phyloP scores from a whole-genome alignment of 2,888 invertebrate species.

The Halictus quadricinctus region DNA sequence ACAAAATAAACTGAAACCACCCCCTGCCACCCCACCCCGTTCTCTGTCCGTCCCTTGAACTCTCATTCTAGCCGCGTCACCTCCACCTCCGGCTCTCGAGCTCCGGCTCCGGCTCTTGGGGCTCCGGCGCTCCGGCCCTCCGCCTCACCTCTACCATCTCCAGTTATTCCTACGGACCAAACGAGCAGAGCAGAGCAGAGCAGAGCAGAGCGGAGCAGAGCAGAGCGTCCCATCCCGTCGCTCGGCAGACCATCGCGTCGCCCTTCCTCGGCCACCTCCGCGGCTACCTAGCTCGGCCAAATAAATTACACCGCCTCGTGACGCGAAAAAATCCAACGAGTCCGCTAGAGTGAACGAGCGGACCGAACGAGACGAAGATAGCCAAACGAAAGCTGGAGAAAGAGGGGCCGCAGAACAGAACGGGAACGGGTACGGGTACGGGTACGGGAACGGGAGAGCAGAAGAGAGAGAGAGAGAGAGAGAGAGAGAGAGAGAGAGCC shows the following conservation, averaged over 20 bases:
- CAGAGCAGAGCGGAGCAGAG: no score
- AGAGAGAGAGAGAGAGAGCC: neutral
- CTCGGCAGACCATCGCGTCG: slow-evolving; percentile 34
- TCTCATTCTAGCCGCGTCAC: slow-evolving; percentile 68
- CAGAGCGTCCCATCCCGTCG: slow-evolving; percentile 49
- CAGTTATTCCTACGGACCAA: slow-evolving; percentile 61
- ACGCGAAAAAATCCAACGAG: slow-evolving; percentile 81
- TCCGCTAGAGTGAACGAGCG: slow-evolving; percentile 69
- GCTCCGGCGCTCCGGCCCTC: slow-evolving; percentile 14
- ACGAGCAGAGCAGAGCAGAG: neutral
- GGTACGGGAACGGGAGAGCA: neutral
- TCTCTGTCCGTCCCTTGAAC: slow-evolving; percentile 59
- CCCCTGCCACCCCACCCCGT: slow-evolving; percentile 51
- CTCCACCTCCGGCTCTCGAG: slow-evolving; percentile 59
- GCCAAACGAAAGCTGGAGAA: neutral
- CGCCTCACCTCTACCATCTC: slow-evolving; percentile 66
- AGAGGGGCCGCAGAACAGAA: neutral
- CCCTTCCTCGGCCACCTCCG: slow-evolving; percentile 65
- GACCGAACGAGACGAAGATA: slow-evolving; percentile 37
- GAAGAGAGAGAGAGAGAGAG: neutral
- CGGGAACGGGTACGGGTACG: neutral
- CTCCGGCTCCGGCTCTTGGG: slow-evolving; percentile 48
- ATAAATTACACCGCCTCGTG: slow-evolving; percentile 82
- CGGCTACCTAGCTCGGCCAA: slow-evolving; percentile 76
- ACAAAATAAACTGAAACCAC: slow-evolving; percentile 80